Conservation (phyloP, 2,888 invertebrate genomes). For the Drosophila nr. perissopoda region DNA sequence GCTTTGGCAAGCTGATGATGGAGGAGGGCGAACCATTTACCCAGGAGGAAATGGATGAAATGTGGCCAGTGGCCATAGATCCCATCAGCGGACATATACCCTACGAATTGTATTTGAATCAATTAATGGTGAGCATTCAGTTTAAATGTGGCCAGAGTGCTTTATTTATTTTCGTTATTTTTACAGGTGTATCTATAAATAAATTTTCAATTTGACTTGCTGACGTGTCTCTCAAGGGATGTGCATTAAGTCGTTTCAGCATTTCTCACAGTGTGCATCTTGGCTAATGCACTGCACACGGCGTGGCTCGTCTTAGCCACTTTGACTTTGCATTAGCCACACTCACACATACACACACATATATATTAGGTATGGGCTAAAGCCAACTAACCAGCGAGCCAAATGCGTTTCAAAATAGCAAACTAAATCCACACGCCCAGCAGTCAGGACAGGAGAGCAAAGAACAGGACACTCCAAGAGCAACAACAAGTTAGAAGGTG, state of each 20-base stretch:
- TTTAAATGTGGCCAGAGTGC: fast-evolving
- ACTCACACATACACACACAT: slow-evolving; percentile 7
- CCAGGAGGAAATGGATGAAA: slow-evolving; percentile 95
- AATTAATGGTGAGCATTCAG: slow-evolving; percentile 88
- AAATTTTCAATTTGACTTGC: neutral
- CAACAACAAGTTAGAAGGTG: slow-evolving; percentile 21
- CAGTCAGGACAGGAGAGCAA: slow-evolving; percentile 22
- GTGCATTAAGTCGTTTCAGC: neutral
- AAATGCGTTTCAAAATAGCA: slow-evolving; percentile 68
- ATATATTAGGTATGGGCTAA: slow-evolving; percentile 12
- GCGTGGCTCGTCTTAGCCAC: slow-evolving; percentile 40
- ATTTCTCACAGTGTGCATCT: slow-evolving; percentile 14
- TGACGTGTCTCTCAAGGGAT: neutral
- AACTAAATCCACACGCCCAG: slow-evolving; percentile 52
- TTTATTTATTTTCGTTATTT: neutral
- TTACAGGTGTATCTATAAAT: slow-evolving; percentile 59
- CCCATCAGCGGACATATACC: slow-evolving; percentile 92
- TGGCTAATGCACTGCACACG: slow-evolving; percentile 8
- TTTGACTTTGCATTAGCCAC: slow-evolving; percentile 58
- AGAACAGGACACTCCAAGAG: slow-evolving; percentile 3
- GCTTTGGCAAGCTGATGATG: slow-evolving; percentile 91
- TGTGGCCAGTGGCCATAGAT: slow-evolving; percentile 94
- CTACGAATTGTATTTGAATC: slow-evolving; percentile 95
- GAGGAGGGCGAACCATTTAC: slow-evolving; percentile 96
- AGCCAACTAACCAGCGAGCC: slow-evolving; percentile 65